A percentile compares a stretch with the other conserved stretches of the same genome.
These are phyloP conservation scores for Centropus unirufus DNA, from an alignment of 2,113 vertebrate genomes.

Conservation along the genomic window DNA sequence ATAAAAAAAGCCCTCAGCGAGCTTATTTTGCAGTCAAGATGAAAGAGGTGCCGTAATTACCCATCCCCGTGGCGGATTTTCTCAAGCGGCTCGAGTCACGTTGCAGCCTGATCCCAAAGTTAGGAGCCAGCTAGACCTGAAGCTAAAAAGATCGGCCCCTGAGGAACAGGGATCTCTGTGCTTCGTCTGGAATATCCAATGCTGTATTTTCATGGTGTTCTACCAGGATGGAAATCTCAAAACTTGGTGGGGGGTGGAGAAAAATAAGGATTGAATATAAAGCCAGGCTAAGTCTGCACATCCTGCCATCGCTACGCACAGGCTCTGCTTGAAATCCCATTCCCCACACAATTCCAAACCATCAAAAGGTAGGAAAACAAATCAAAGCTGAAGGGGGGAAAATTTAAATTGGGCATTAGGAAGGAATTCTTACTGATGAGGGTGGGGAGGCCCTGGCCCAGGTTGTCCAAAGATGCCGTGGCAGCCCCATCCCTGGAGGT, in stretches of 20 bases:
- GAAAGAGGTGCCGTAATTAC: not conserved
- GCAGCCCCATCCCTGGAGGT: no score
- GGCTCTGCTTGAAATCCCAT: not conserved
- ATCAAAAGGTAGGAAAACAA: not conserved
- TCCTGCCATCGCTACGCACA: not conserved
- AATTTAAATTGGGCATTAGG: no score
- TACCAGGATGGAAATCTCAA: not conserved
- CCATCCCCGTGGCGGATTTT: not conserved
- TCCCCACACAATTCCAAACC: not conserved
- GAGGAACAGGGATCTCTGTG: not conserved
- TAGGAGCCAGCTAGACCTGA: not conserved
- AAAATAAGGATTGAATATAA: not conserved
- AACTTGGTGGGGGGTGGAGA: not conserved
- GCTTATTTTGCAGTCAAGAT: not conserved
- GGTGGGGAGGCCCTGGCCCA: no score
- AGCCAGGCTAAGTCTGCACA: not conserved
- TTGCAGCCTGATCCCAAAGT: not conserved
- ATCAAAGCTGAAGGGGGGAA: not conserved
- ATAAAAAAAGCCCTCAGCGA: not conserved
- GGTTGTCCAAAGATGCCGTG: no score
- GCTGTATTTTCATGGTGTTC: not conserved
- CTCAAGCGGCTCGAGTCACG: not conserved
- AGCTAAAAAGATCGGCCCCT: not conserved
- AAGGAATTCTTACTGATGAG: no score
- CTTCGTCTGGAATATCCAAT: not conserved